These are phyloP conservation scores for Schizothorax lantsangensis DNA, from an alignment of 2,797 vertebrate genomes.

Conservation along the genomic window DNA sequence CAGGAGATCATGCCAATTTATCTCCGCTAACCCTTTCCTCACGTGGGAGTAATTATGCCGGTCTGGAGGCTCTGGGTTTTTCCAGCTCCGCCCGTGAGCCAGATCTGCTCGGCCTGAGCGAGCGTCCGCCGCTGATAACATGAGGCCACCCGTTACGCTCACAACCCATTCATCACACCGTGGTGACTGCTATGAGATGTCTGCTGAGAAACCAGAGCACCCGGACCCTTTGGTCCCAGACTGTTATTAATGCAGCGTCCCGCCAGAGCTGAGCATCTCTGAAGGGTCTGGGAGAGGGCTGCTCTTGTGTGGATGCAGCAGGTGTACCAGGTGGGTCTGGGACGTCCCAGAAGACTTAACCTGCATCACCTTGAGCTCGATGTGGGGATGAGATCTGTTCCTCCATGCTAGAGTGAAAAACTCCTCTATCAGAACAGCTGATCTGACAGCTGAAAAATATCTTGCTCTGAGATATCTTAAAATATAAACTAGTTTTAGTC, in stretches of 20 bases:
- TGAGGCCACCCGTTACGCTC: conserved; percentile 37
- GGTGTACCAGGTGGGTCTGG: conserved; percentile 23
- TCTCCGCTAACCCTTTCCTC: conserved; percentile 53
- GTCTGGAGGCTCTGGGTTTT: conserved; percentile 64
- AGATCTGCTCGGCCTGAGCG: conserved; percentile 56
- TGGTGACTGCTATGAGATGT: conserved; percentile 16
- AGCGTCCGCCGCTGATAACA: conserved; percentile 59
- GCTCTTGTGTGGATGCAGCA: background rate
- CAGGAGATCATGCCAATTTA: conserved; percentile 56
- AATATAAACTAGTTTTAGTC: no score
- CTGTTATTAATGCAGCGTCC: conserved; percentile 48
- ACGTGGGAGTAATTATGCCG: conserved; percentile 60
- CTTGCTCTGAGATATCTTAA: no score
- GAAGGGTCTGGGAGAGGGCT: conserved; percentile 5
- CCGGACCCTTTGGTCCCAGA: conserved; percentile 17
- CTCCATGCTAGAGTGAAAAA: background rate
- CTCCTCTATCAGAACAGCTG: background rate
- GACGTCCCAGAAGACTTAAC: background rate
- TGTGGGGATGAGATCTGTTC: background rate
- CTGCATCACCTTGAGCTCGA: background rate
- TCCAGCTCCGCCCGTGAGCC: conserved; percentile 51
- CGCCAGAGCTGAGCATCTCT: conserved; percentile 22
- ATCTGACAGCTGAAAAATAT: no score
- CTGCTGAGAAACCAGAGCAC: conserved; percentile 30
- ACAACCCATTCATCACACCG: conserved; percentile 50